Evolutionary conservation across 2,113 vertebrate species (phyloP), one percentile per base, ranked within the genome.

Genomic region (Scomber colias): DNA sequence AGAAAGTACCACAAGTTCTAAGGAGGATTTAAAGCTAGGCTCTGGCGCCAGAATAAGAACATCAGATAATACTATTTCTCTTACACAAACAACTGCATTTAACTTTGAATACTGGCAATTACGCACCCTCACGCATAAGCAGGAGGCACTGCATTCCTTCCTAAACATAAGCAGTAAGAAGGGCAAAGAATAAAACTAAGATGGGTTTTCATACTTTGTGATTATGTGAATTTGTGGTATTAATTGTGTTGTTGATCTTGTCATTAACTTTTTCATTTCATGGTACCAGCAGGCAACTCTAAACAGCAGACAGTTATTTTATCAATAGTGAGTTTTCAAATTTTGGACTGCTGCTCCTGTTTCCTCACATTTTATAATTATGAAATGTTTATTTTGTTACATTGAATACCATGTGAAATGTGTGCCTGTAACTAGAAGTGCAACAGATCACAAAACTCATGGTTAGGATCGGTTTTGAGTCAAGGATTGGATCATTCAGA

Each of bases 1-100:
- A 79, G 48, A 84, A 80, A 89, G 63, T 83, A 59, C 53, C 30
- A 19, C 59, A 66, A 78, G 50, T 80, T 74, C 48, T 19, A 21
- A 35, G 65, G 45, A 76, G 44, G 75, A 75, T 85, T 81, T 81
- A 31, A 67, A 54, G 35, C 59, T 19, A 53, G 77, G 60, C 54
- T 40, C 45, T 8, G 15, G 60, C 6, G 7, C 21, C 68, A 79
- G 60, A 80, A 81, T 62, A 72, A 79, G 27, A 83, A 67, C 21
- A 60, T 75, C 19, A 79, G 24, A 80, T 48, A 65, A 66, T 55
- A 46, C 51, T 14, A 44, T 31, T 45, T 59, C 44, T 51, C 61
- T n/a, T 60, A 11, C 17, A 53, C 8, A 81, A 70, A 75, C 51
- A 78, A 75, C 63, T 70, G 27, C 24, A 16, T 72, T 59, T 49